Evolutionary conservation across 2,888 invertebrate genomes (phyloP), one percentile per base, ranked within the genome.

Genomic region (Torymus texanus): DNA sequence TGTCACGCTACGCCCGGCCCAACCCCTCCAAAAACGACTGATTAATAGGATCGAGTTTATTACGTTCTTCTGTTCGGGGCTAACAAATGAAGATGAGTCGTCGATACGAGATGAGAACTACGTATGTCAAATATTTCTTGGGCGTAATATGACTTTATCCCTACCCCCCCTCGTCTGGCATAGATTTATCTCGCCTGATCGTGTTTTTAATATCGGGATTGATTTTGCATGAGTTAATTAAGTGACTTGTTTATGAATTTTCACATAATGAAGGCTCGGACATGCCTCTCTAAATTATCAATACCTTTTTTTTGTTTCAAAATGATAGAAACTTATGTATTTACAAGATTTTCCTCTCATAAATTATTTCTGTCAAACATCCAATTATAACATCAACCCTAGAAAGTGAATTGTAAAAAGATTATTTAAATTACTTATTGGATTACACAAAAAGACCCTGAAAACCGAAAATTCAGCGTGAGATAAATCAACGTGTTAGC

Each of bases 21-120:
- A 11, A 66, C n/a, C 18, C 62, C 24, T 56, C 80, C 71, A 73
- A 77, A 80, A 78, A 75, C 78, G 59, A 81, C 70, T 81, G 80
- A 81, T 78, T 78, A 72, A 81, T 81, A 81, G 71, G 74, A 59
- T 66, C 75, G 18, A 67, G 71, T 74, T 77, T 74, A 77, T 78
- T 73, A 70, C 58, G n/a, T 70, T 65, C 55, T 51, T n/a, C n/a
- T 16, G 11, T 24, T 70, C 61, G 58, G 53, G 56, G 16, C 62
- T 80, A 80, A 80, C 63, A 67, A 73, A 80, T 68, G 80, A 75
- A 74, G 76, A 77, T 70, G 41, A 75, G 68, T 67, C 51, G 59
- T n/a, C 24, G 51, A 68, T 67, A 13, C 50, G 16, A 29, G 12
- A 58, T 13, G 16, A 50, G 41, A 72, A 14, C 29, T 29, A 18